Conservation (phyloP, 37 sponge, comb jelly and placozoan species). For the Haliclona indistincta region DNA sequence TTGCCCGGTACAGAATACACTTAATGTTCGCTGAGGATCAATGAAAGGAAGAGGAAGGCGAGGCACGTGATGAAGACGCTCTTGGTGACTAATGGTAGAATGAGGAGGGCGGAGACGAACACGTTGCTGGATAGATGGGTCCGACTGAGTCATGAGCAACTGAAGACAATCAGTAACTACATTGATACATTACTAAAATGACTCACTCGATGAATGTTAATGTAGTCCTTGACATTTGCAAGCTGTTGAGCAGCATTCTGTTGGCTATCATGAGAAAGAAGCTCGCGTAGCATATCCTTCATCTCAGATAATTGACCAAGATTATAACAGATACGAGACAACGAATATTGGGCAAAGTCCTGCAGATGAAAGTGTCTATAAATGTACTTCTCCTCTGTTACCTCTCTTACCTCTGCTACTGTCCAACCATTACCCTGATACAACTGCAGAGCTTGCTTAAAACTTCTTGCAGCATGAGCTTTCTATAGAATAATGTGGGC, state of each 20-base stretch:
- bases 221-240: conserved; percentile 62
- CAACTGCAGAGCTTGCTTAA: conserved; percentile 63
- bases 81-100: conserved; percentile 2
- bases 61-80: conserved; percentile 15
- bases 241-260: conserved; percentile 51
- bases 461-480: conserved; percentile 51
- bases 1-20: conserved; percentile 31
- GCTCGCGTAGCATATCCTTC: conserved; percentile 21
- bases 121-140: conserved; percentile 5
- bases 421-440: conserved; percentile 67
- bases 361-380: not conserved
- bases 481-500: conserved; percentile 5
- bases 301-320: not conserved
- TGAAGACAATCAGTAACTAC: conserved; percentile 22
- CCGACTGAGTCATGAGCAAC: not conserved
- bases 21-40: conserved; percentile 11
- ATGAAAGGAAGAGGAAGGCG: conserved; percentile 55
- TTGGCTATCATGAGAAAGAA: conserved; percentile 52
- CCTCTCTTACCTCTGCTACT: conserved; percentile 68
- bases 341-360: not conserved
- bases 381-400: not conserved
- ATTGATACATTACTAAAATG: not conserved
- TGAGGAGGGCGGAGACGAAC: conserved; percentile 10
- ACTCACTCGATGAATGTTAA: conserved; percentile 24
- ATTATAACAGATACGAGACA: not conserved